Evolutionary conservation across 1,140 invertebrate species (phyloP).

Genomic region (Heterodera carotae): DNA sequence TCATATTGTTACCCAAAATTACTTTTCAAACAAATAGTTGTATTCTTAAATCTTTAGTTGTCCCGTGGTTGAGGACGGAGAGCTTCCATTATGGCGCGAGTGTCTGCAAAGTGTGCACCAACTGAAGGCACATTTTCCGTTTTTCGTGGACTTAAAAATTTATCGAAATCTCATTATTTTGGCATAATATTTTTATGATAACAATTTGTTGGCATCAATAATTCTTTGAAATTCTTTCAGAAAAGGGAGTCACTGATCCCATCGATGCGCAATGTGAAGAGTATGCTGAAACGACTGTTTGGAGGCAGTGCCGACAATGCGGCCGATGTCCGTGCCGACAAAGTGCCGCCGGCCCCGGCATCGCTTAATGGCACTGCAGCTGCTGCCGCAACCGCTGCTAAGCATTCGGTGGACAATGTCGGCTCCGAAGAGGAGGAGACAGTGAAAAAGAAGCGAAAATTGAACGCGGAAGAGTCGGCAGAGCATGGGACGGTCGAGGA

Average conservation of each 20-base stretch:
- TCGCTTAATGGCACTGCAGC: background rate
- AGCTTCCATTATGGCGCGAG: slow-evolving; percentile 27
- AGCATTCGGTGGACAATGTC: background rate
- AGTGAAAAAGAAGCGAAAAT: background rate
- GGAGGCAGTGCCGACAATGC: background rate
- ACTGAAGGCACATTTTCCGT: slow-evolving; percentile 2
- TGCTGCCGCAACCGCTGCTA: background rate
- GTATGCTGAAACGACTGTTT: slow-evolving; percentile 31
- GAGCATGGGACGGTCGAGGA: background rate
- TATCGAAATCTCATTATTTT: background rate
- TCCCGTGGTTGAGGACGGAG: slow-evolving; percentile 5
- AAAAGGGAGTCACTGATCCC: slow-evolving; percentile 29
- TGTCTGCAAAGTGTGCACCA: slow-evolving; percentile 23
- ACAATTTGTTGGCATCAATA: background rate
- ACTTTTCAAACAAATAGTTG: too few relatives aligned
- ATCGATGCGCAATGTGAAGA: slow-evolving; percentile 23
- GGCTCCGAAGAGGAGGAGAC: background rate
- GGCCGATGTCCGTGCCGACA: background rate
- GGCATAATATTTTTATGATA: background rate
- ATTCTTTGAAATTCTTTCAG: too few relatives aligned
- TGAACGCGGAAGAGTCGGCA: background rate
- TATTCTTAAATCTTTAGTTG: background rate
- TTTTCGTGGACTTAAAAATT: background rate
- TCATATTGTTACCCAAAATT: too few relatives aligned
- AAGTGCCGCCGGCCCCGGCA: background rate